Percentiles rank a stretch among this genome's conserved stretches.
Evolutionary conservation across 2,888 invertebrate species (phyloP).

Genomic region (Caenorhabditis sulstoni): DNA sequence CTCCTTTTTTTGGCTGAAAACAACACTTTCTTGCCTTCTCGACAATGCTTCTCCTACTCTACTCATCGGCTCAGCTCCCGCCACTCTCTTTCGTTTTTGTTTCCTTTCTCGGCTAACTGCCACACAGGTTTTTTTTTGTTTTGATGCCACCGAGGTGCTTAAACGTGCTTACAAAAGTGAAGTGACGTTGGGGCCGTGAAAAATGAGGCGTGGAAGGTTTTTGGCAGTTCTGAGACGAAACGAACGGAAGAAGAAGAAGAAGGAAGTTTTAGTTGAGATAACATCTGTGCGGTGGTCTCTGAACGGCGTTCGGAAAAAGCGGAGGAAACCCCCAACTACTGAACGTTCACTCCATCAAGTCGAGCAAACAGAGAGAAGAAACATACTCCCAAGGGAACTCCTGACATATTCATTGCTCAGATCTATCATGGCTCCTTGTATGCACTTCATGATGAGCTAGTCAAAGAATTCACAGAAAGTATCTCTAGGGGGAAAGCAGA

Average conservation of each 20-base stretch:
- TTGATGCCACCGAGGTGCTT: constrained; percentile 35
- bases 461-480: neutral
- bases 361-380: constrained; percentile 6
- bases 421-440: constrained; percentile 21
- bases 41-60: constrained; percentile 41
- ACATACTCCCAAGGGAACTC: constrained; percentile 26
- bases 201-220: constrained; percentile 39
- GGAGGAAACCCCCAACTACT: constrained; percentile 2
- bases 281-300: constrained; percentile 29
- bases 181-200: constrained; percentile 25
- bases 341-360: constrained; percentile 39
- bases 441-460: constrained; percentile 25
- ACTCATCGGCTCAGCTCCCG: neutral
- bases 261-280: constrained; percentile 40
- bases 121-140: constrained; percentile 43
- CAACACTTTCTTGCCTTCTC: constrained; percentile 33
- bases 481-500: neutral
- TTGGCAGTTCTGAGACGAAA: constrained; percentile 2
- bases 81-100: constrained; percentile 15
- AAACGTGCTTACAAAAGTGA: constrained; percentile 44
- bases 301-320: constrained; percentile 19
- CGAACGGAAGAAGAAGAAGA: constrained; percentile 3
- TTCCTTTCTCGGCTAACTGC: constrained; percentile 21
- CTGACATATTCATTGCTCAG: constrained; percentile 48
- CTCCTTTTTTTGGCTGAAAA: constrained; percentile 33